Evolutionary conservation across 2,888 invertebrate genomes (phyloP).

Genomic region (Suillia variegata): DNA sequence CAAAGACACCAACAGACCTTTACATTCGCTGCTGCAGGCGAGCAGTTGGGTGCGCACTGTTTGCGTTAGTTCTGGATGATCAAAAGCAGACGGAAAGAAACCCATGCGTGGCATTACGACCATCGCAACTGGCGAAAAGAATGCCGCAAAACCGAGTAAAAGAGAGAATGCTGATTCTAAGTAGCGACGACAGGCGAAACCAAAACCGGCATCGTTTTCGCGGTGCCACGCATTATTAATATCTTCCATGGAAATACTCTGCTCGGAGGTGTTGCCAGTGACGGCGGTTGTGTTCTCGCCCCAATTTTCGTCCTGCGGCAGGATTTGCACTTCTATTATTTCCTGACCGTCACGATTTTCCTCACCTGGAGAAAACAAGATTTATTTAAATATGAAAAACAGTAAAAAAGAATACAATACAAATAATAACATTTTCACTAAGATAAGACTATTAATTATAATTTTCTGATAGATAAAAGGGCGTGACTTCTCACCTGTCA

Average conservation of each 20-base stretch:
- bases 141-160: slow-evolving; percentile 80
- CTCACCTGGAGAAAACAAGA: slow-evolving; percentile 61
- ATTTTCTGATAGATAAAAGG: no score
- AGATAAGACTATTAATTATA: background rate
- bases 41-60: slow-evolving; percentile 72
- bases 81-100: slow-evolving; percentile 76
- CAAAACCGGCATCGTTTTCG: slow-evolving; percentile 74
- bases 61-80: slow-evolving; percentile 71
- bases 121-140: slow-evolving; percentile 93
- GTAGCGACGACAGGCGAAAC: slow-evolving; percentile 80
- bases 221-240: slow-evolving; percentile 84
- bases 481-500: slow-evolving; percentile 64
- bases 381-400: background rate
- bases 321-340: slow-evolving; percentile 93
- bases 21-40: slow-evolving; percentile 91
- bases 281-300: slow-evolving; percentile 98
- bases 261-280: slow-evolving; percentile 95
- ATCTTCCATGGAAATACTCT: slow-evolving; percentile 92
- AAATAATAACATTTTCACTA: background rate
- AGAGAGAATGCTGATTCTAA: slow-evolving; percentile 81
- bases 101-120: slow-evolving; percentile 90
- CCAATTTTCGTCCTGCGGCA: slow-evolving; percentile 98
- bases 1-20: slow-evolving; percentile 88
- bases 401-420: no score
- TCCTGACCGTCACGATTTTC: slow-evolving; percentile 82